Conservation (phyloP, 2,113 vertebrate genomes). For the Chunga burmeisteri region DNA sequence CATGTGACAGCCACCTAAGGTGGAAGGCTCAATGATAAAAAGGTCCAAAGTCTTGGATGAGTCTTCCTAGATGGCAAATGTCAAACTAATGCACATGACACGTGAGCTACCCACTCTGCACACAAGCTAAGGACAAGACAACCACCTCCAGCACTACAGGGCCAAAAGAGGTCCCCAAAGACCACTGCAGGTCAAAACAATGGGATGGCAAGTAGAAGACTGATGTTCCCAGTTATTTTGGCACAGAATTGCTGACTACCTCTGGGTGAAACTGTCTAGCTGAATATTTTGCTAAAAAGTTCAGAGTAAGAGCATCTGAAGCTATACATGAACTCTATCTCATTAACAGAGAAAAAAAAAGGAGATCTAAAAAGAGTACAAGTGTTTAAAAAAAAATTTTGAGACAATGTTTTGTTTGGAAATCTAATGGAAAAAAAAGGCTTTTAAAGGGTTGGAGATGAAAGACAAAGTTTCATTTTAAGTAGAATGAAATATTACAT, state of each 20-base stretch:
- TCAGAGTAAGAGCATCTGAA: neutral
- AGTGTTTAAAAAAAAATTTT: too few species aligned
- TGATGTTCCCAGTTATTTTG: neutral
- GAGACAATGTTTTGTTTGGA: neutral
- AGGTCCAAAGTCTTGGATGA: neutral
- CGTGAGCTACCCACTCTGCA: neutral
- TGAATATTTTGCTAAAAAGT: neutral
- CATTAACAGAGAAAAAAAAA: neutral
- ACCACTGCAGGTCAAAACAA: neutral
- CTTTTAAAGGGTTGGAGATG: neutral
- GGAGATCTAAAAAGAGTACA: neutral
- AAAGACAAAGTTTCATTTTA: slow-evolving; percentile 19
- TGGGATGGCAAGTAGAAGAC: neutral
- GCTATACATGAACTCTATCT: neutral
- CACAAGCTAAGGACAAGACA: neutral
- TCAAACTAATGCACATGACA: neutral
- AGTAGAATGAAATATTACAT: neutral
- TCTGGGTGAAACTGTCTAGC: neutral
- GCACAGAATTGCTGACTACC: neutral
- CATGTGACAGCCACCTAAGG: neutral
- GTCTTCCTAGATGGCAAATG: neutral
- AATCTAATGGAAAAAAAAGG: neutral
- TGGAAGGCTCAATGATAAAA: neutral
- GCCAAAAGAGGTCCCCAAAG: neutral
- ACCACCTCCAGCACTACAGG: neutral